Evolutionary conservation across 2,113 vertebrate species (phyloP), one percentile per base, ranked within the genome.

Genomic region (Cygnus atratus): DNA sequence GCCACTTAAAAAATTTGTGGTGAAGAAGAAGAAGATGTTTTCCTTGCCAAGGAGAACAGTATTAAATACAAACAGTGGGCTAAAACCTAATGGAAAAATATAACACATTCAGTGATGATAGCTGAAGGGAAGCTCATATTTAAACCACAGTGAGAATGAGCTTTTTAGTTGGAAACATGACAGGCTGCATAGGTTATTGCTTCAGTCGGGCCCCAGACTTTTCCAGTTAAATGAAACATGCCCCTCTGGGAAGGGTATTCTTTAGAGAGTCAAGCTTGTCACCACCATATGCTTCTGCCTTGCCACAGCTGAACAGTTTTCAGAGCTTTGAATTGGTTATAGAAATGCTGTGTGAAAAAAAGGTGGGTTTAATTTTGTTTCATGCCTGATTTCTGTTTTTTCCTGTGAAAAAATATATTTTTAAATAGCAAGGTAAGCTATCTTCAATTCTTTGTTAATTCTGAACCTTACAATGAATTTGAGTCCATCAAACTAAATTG

Each of bases 181-280:
- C 54, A 89, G 76, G 17, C 79, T 91, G 52, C 41, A 28, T 84
- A n/a, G 87, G 78, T 72, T 95, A 50, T 0, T 87, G 74, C 55
- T 96, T 91, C 59, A 68, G 31, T 85, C 71, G 75, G 57, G 50
- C 77, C 84, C 16, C 87, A 94, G 62, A 22, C 80, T 94, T 87
- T 92, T 70, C 81, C 78, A 83, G 3, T 95, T 90, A 95, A 94
- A 86, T 92, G 79, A 84, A 92, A 74, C 0, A 0, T 4, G 2
- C 28, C 35, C 50, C 68, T 84, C 37, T 74, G 65, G 72, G 41
- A 55, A 85, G 48, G 21, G 4, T 86, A 10, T 88, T 94, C 72
- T 95, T 84, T n/a, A 39, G 61, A 88, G 55, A 63, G 41, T 2
- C 70, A 31, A 80, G 55, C 91, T 95, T 93, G 88, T 90, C 61